phyloP scores from a whole-genome alignment of 2,113 vertebrate species.

The Larimichthys polyactis region DNA sequence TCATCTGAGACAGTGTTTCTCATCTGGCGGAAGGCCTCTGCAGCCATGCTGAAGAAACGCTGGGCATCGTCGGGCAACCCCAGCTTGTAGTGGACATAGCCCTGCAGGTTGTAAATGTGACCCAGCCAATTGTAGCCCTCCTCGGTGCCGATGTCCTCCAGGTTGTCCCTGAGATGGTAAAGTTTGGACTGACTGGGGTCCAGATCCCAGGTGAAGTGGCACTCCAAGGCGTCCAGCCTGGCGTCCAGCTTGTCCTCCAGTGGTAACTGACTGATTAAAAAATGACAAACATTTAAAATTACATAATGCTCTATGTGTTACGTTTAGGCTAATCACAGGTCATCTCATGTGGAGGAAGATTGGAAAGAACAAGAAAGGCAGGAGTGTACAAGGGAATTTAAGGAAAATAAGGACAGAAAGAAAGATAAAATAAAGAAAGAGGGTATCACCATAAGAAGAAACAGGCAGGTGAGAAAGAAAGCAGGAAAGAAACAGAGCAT shows the following conservation, averaged over 20 bases:
- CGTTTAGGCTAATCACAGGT: neutral
- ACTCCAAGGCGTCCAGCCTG: constrained; percentile 61
- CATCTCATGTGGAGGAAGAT: neutral
- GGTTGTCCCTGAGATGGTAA: constrained; percentile 34
- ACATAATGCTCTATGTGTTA: neutral
- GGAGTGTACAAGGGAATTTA: neutral
- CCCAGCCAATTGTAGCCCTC: constrained; percentile 70
- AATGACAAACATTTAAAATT: neutral
- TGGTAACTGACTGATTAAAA: neutral
- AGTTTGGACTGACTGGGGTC: constrained; percentile 9
- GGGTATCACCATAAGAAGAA: too few relatives aligned
- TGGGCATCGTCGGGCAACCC: neutral
- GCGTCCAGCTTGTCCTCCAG: constrained; percentile 52
- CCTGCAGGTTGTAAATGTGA: constrained; percentile 77
- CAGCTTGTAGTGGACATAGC: constrained; percentile 56
- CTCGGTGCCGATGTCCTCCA: constrained; percentile 62
- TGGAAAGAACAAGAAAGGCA: too few relatives aligned
- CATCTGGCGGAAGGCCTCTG: constrained; percentile 66
- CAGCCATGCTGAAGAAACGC: constrained; percentile 55
- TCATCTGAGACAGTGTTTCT: constrained; percentile 64
- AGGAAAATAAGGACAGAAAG: neutral
- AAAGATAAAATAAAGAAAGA: too few relatives aligned
- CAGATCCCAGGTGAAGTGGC: constrained; percentile 75
- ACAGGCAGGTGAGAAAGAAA: too few relatives aligned
- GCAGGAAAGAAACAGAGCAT: too few relatives aligned